phyloP scores from a whole-genome alignment of 2,888 invertebrate species.

The Tachina grossa region DNA sequence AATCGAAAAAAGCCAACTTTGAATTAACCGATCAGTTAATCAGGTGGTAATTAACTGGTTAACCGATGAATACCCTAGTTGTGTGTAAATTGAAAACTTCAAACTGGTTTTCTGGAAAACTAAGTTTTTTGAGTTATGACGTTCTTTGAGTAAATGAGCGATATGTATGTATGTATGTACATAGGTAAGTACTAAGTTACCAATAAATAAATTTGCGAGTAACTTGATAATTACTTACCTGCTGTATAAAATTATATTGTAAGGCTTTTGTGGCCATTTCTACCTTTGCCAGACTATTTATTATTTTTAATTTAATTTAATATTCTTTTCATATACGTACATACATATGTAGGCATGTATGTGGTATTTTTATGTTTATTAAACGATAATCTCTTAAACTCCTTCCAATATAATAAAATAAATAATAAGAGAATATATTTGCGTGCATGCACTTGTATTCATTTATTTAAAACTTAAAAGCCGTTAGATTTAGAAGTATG shows the following conservation, averaged over 20 bases:
- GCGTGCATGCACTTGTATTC: background rate
- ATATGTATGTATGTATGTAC: background rate
- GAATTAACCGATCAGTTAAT: no score
- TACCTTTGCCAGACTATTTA: background rate
- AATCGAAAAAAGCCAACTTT: no score
- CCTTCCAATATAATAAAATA: conserved; percentile 7
- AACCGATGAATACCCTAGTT: no score
- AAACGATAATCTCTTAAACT: background rate
- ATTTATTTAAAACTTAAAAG: conserved; percentile 20
- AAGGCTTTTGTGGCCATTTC: conserved; percentile 73
- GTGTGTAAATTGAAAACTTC: background rate
- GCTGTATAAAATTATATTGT: conserved; percentile 79
- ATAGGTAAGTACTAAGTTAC: background rate
- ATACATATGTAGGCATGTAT: conserved; percentile 3
- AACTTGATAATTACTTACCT: conserved; percentile 76
- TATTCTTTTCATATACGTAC: background rate
- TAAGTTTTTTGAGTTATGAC: no score
- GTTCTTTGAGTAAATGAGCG: no score
- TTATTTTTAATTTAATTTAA: conserved; percentile 29
- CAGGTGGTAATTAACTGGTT: no score
- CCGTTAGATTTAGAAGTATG: conserved; percentile 18
- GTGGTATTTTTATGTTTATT: background rate
- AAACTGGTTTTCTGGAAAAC: no score
- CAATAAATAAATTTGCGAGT: background rate
- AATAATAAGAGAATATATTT: background rate